Evolutionary conservation across 2,113 vertebrate genomes (phyloP).

Genomic region (Nannobrachium achirus): DNA sequence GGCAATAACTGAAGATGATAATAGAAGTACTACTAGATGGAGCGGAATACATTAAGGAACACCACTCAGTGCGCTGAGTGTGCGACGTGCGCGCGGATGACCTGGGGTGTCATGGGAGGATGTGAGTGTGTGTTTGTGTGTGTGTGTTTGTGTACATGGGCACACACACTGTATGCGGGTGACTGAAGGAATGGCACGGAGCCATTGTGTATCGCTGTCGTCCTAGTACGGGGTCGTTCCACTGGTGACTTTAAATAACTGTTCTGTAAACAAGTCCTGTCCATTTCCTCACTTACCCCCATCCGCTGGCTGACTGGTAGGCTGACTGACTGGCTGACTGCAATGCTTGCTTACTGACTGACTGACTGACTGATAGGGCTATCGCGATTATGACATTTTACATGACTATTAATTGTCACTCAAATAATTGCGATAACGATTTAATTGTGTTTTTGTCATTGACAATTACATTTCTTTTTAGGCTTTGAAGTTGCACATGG

Average conservation of each 20-base stretch:
- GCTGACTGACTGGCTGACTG: not conserved
- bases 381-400: too few relatives aligned
- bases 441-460: too few relatives aligned
- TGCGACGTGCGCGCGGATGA: slow-evolving; percentile 1
- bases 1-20: slow-evolving; percentile 78
- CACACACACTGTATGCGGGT: slow-evolving; percentile 24
- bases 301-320: not conserved
- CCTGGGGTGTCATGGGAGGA: slow-evolving; percentile 48
- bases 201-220: slow-evolving; percentile 69
- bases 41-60: slow-evolving; percentile 72
- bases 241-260: slow-evolving; percentile 69
- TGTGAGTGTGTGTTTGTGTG: slow-evolving; percentile 25
- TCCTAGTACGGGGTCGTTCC: slow-evolving; percentile 52
- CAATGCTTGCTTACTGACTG: too few relatives aligned
- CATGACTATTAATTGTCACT: too few relatives aligned
- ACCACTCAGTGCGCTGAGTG: not conserved
- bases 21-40: slow-evolving; percentile 69
- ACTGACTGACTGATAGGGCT: too few relatives aligned
- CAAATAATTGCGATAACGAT: too few relatives aligned
- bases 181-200: slow-evolving; percentile 59
- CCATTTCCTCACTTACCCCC: slow-evolving; percentile 52
- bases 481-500: too few relatives aligned
- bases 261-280: slow-evolving; percentile 73
- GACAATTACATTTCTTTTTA: too few relatives aligned
- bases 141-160: not conserved